phyloP scores from a whole-genome alignment of 2,113 vertebrate genomes.

The Synodontis membranacea region DNA sequence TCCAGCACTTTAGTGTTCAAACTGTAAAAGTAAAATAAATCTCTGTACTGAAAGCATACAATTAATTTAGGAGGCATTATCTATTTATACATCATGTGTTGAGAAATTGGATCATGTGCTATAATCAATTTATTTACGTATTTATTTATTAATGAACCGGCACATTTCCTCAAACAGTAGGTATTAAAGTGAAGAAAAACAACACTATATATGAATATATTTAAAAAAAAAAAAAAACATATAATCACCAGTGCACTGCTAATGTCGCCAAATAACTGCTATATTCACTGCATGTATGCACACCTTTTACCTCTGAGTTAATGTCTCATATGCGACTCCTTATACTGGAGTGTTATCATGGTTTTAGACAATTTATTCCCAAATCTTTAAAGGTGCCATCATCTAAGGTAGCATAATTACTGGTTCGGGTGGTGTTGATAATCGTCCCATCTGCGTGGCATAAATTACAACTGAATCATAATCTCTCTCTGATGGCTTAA shows the following conservation, averaged over 20 bases:
- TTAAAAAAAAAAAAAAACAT: not conserved
- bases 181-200: not conserved
- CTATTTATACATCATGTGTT: not conserved
- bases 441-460: conserved; percentile 88
- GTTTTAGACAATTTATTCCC: not conserved
- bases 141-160: not conserved
- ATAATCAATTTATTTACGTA: not conserved
- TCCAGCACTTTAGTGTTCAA: not conserved
- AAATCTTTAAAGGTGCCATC: not conserved
- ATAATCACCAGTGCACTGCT: not conserved
- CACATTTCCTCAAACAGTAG: not conserved
- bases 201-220: not conserved
- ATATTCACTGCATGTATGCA: not conserved
- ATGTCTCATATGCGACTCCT: not conserved
- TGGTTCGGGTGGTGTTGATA: conserved; percentile 84
- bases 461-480: conserved; percentile 86
- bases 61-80: not conserved
- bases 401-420: conserved; percentile 73
- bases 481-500: conserved; percentile 89
- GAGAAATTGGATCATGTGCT: not conserved
- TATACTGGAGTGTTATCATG: not conserved
- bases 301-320: not conserved
- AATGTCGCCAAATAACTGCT: not conserved
- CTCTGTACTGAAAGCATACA: not conserved
- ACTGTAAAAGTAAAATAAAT: not conserved